Evolutionary conservation across 1,140 invertebrate genomes (phyloP), one percentile per base, ranked within the genome.

Genomic region (Acromyrmex heyeri): DNA sequence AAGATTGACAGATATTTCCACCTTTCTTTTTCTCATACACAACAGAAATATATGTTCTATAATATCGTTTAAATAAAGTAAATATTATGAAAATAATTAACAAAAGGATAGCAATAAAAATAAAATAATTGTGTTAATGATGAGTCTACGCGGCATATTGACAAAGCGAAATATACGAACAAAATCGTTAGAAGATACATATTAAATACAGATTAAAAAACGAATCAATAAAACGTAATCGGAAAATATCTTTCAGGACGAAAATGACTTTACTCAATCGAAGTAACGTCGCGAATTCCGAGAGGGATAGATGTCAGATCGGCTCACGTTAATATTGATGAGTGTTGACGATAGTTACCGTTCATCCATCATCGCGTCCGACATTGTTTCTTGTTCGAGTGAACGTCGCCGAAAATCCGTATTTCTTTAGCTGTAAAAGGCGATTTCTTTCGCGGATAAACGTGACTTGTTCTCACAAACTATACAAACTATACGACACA

Each of bases 361-460:
- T 53, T 93, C 92, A n/a, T 93, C 92, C 57, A 92, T n/a, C 12
- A 86, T 70, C 50, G 73, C 75, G 85, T 92, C 90, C 67, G 89
- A 92, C 90, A 91, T 92, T 16, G 82, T 91, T 81, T 24, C 12
- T n/a, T 16, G 55, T 27, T 50, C 14, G 14, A 38, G 24, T 30
- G 10, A 50, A 48, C 18, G 61, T 48, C 59, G 14, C 14, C 38
- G 18, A 50, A 21, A 30, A 72, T 18, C 34, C 7, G 34, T 12
- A 3, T n/a, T 12, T n/a, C 34, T 34, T 8, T 70, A 16, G 44
- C 53, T 16, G 27, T 38, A 7, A n/a, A 67, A 12, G 16, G n/a
- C 8, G 18, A 69, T 62, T 65, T 44, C 14, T 67, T 14, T 48
- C 5, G 27, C 12, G 16, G n/a, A 73, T 75, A 55, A 72, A 89